Conservation (phyloP, 2,113 vertebrate genomes). For the Eptesicus fuscus region DNA sequence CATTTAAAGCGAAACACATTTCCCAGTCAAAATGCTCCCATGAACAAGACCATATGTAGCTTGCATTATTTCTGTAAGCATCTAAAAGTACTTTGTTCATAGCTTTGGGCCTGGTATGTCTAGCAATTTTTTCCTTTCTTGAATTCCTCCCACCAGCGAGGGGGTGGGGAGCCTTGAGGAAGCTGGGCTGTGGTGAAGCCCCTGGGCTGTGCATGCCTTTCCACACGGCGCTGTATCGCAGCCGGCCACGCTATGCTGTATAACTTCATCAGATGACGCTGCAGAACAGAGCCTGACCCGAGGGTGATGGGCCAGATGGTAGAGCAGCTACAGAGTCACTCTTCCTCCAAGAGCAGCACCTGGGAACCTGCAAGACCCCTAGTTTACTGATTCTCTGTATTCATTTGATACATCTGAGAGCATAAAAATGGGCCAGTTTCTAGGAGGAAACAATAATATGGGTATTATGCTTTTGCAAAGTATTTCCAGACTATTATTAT, state of each 20-base stretch:
- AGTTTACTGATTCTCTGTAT: slow-evolving; percentile 63
- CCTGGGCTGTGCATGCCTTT: slow-evolving; percentile 43
- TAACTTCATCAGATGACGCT: slow-evolving; percentile 64
- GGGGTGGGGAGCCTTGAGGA: not conserved
- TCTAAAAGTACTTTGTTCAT: not conserved
- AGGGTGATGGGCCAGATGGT: slow-evolving; percentile 72
- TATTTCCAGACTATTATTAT: slow-evolving; percentile 30
- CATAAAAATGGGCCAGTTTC: not conserved
- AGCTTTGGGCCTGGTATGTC: not conserved
- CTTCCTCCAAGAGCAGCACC: slow-evolving; percentile 59
- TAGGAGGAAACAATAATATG: slow-evolving; percentile 9
- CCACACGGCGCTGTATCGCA: not conserved
- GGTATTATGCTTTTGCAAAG: not conserved
- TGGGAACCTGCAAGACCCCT: slow-evolving; percentile 54
- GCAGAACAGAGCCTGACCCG: slow-evolving; percentile 68
- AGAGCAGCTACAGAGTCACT: slow-evolving; percentile 41
- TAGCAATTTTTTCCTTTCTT: slow-evolving; percentile 8
- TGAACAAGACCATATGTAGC: not conserved
- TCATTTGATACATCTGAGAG: slow-evolving; percentile 42
- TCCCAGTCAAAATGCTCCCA: not conserved
- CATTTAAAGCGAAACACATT: not conserved
- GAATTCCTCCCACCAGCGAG: not conserved
- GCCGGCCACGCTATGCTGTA: slow-evolving; percentile 11
- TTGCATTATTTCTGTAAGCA: not conserved
- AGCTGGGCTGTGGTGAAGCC: not conserved